Evolutionary conservation across 2,888 invertebrate species (phyloP), one percentile per base, ranked within the genome.

Genomic region (Drosophila austrosaltans): DNA sequence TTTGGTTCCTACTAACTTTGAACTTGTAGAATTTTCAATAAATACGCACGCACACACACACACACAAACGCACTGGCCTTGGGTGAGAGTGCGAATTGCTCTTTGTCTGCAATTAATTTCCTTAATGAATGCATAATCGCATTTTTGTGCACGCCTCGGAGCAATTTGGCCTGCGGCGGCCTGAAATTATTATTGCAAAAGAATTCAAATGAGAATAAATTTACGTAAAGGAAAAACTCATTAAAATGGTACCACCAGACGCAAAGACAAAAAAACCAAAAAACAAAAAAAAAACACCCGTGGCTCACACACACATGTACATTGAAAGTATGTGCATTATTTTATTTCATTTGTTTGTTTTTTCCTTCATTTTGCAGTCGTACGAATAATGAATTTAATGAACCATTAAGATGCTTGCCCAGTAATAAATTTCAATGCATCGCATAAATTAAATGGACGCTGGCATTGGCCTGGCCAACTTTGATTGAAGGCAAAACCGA

Each of bases 381-480:
- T 77, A 78, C 86, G 84, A 87, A 86, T 90, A 90, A 91, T 91
- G 90, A 89, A 90, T 91, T 91, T 91, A 90, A 91, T 90, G 91
- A 91, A 91, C 91, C 90, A 90, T 91, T 90, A 90, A 91, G 90
- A 91, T 91, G 90, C 87, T 87, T 70, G 82, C 67, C 85, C 80
- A 85, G 83, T 89, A 82, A 90, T 90, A 91, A 90, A 90, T 91
- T 89, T 79, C 80, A 81, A 82, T 81, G 87, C 78, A 79, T 71
- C 75, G 87, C 87, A 90, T 91, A 90, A 89, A 91, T 90, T 89
- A 87, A 80, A 82, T 75, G 82, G 57, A 69, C 71, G 69, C 76
- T 28, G 64, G 64, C 16, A 63, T 65, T 32, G 54, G 20, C 53
- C 44, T n/a, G 32, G 44, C 66, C 64, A 69, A 65, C 78, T 75